Evolutionary conservation across 2,113 vertebrate genomes (phyloP).

Genomic region (Ceuthmochares aereus): DNA sequence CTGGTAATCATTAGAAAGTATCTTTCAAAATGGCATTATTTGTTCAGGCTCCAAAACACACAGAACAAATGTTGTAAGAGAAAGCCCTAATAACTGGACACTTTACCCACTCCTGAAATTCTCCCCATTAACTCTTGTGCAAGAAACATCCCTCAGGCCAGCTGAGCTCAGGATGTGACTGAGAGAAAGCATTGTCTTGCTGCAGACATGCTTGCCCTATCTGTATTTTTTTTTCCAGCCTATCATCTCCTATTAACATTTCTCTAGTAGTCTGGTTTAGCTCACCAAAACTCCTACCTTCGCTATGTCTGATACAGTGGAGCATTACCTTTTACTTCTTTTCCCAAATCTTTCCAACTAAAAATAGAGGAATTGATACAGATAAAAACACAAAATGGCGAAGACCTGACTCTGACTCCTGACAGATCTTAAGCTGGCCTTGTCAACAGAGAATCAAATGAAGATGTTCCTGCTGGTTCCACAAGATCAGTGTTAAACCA

Average conservation of each 20-base stretch:
- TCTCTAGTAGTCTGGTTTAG: neutral
- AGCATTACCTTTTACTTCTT: neutral
- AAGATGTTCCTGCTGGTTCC: neutral
- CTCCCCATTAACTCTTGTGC: neutral
- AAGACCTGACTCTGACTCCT: neutral
- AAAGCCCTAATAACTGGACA: neutral
- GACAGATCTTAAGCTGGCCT: neutral
- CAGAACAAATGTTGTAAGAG: neutral
- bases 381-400: neutral
- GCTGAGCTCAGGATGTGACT: neutral
- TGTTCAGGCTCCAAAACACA: neutral
- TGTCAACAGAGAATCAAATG: neutral
- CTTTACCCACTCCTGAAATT: rapidly evolving
- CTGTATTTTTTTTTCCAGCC: neutral
- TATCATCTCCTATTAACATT: neutral
- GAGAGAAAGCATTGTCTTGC: neutral
- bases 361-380: neutral
- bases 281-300: neutral
- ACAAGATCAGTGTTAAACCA: neutral
- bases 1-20: neutral
- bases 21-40: neutral
- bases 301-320: neutral
- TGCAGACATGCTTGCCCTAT: neutral
- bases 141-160: neutral
- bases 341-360: neutral